Evolutionary conservation across 1,140 invertebrate species (phyloP), one percentile per base, ranked within the genome.

Genomic region (Eurosta solidaginis): DNA sequence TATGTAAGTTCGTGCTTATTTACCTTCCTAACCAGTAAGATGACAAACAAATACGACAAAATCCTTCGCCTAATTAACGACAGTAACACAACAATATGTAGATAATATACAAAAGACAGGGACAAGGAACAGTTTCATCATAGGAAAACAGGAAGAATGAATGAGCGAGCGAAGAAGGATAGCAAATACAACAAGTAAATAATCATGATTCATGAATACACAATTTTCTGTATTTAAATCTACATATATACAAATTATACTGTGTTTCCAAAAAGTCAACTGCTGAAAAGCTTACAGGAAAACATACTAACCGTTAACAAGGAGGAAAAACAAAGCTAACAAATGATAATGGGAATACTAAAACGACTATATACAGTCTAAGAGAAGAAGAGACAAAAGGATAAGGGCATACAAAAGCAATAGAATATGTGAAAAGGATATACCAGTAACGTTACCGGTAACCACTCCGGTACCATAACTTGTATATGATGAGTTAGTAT

Each of bases 401-500:
- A 68, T 40, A 29, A 40, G 59, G 33, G 7, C 59, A 9, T 17
- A 68, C 14, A 68, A 42, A 68, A 12, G 22, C 33, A 68, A 40
- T 40, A 9, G n/a, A 29, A 36, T 68, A 68, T 40, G 17, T 68
- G 59, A 68, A 68, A n/a, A 68, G 59, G 59, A 68, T 68, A 68
- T 68, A 40, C 59, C 36, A 40, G 59, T 33, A 29, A 25, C 54
- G 54, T 25, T 36, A 27, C 29, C 54, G 17, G 27, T 59, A 17
- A 54, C 27, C 50, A 20, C 9, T 25, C 7, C 50, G 50, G 20
- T 54, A 14, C 10, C 50, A 27, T 54, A 20, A 12, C 50, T 29
- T 5, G 6, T 25, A 17, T 10, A 22, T 4, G 9, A 52, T 36
- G 17, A 68, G 7, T 68, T 68, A 6, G 27, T 40, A 22, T 68